phyloP scores from a whole-genome alignment of 1,140 invertebrate species.

The Achroia grisella region DNA sequence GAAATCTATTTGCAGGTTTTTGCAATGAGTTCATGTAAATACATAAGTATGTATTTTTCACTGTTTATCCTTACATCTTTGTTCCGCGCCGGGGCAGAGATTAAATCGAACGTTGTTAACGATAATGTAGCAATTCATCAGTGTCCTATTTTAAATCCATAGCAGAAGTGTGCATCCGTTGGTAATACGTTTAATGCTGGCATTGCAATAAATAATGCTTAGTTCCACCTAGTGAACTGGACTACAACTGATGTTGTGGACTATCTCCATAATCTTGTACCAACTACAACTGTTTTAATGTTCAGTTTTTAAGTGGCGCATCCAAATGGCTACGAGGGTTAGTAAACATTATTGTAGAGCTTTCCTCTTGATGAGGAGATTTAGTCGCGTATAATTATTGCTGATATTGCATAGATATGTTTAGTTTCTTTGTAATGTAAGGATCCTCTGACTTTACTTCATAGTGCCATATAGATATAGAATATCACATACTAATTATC shows the following conservation, averaged over 20 bases:
- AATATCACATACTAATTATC: too few species aligned
- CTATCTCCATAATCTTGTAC: background rate
- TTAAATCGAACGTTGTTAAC: conserved; percentile 34
- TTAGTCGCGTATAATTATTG: too few species aligned
- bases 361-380: too few species aligned
- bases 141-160: conserved; percentile 33
- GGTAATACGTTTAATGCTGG: conserved; percentile 28
- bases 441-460: too few species aligned
- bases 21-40: conserved; percentile 10
- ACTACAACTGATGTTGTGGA: background rate
- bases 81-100: conserved; percentile 7
- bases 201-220: conserved; percentile 38
- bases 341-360: too few species aligned
- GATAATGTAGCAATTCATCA: conserved; percentile 42
- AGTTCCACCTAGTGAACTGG: conserved; percentile 8
- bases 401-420: too few species aligned
- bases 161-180: conserved; percentile 27
- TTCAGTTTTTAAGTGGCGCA: too few species aligned
- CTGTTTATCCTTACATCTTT: conserved; percentile 23
- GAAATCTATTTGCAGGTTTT: conserved; percentile 6
- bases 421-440: too few species aligned
- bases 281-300: too few species aligned
- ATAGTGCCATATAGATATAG: too few species aligned
- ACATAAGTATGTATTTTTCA: conserved; percentile 20
- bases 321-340: too few species aligned